A percentile compares a stretch with the other conserved stretches of the same genome.
phyloP scores from a whole-genome alignment of 1,140 invertebrate genomes.

The Papilio glaucus region DNA sequence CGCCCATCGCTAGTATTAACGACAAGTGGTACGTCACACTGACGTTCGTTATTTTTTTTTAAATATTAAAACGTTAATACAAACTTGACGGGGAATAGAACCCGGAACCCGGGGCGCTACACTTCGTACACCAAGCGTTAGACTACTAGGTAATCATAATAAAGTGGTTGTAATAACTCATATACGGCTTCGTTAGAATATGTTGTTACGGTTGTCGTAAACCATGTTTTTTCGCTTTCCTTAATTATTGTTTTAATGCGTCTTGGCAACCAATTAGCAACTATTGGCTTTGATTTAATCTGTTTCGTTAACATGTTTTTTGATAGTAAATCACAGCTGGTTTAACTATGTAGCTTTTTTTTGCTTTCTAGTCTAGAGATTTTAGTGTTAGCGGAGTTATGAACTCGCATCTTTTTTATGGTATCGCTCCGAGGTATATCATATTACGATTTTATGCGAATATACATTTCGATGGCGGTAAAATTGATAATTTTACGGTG shows the following conservation, averaged over 20 bases:
- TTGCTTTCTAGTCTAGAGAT: background rate
- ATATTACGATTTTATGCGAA: constrained; percentile 5
- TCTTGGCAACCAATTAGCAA: constrained; percentile 27
- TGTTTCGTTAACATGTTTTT: constrained; percentile 26
- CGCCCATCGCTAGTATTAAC: no score
- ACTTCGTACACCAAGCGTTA: no score
- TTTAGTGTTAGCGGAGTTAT: background rate
- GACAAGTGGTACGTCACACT: no score
- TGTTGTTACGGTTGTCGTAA: background rate
- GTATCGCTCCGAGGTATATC: background rate
- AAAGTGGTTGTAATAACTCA: background rate
- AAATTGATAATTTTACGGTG: constrained; percentile 22
- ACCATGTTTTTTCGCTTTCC: constrained; percentile 1
- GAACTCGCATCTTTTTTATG: background rate
- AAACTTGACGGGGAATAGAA: no score
- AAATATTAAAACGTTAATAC: no score
- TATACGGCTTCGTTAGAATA: background rate
- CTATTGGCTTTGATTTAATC: constrained; percentile 22
- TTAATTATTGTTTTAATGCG: constrained; percentile 27
- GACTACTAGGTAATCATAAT: no score
- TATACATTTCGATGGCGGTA: constrained; percentile 6
- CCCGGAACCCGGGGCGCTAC: no score
- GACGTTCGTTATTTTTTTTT: no score
- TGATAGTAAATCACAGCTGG: constrained; percentile 12
- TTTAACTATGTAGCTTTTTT: background rate